phyloP scores from a whole-genome alignment of 2,797 vertebrate genomes.

The Knipowitschia caucasica region DNA sequence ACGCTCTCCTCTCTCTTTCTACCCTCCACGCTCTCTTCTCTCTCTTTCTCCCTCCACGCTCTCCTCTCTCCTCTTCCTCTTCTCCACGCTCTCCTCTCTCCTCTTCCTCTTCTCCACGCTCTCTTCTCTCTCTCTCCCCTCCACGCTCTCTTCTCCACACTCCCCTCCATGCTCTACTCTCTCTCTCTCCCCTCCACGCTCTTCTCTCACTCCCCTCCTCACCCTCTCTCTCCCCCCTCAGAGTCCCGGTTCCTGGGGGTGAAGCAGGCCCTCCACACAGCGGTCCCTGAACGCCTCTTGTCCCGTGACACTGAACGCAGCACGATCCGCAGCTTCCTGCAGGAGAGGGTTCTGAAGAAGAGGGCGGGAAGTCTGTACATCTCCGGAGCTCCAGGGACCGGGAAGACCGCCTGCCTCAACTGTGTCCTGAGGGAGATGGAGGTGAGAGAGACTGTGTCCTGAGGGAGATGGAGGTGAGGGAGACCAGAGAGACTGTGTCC shows the following conservation, averaged over 20 bases:
- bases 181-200: no score
- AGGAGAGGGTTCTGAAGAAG: slow-evolving; percentile 66
- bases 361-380: slow-evolving; percentile 88
- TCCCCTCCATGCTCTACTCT: no score
- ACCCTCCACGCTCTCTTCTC: no score
- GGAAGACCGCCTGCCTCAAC: slow-evolving; percentile 90
- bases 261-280: slow-evolving; percentile 86
- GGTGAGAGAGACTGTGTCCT: slow-evolving; percentile 63
- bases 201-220: no score
- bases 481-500: slow-evolving; percentile 21
- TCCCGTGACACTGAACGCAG: slow-evolving; percentile 79
- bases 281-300: slow-evolving; percentile 82
- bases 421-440: slow-evolving; percentile 83
- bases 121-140: no score
- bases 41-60: no score
- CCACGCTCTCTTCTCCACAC: no score
- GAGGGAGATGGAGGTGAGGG: slow-evolving; percentile 80
- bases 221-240: slow-evolving; percentile 41
- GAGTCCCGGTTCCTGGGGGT: slow-evolving; percentile 81
- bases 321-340: slow-evolving; percentile 80
- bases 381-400: slow-evolving; percentile 90
- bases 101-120: no score
- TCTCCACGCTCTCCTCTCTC: no score
- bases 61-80: no score
- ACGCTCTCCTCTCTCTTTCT: no score